A percentile compares a stretch with the other conserved stretches of the same genome.
These are phyloP conservation scores for Hystrix brachyura DNA, from an alignment of 2,113 vertebrate species.

Conservation along the genomic window DNA sequence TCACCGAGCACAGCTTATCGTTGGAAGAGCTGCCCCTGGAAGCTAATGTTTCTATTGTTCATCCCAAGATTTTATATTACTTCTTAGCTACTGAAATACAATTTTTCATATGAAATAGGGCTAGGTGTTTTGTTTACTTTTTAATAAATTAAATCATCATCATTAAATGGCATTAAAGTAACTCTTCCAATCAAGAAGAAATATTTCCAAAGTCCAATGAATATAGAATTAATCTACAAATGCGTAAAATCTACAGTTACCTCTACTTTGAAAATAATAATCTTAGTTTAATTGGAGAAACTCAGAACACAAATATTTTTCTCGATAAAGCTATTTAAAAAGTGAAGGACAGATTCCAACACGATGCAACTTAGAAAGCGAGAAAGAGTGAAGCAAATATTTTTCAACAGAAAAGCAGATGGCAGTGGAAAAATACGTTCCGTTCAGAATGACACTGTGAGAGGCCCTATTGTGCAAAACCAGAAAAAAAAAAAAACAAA, in stretches of 20 bases:
- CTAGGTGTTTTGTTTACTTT: neutral
- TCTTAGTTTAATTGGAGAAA: neutral
- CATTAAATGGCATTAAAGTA: slow-evolving; percentile 22
- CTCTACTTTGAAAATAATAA: neutral
- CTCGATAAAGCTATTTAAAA: slow-evolving; percentile 38
- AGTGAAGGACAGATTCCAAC: neutral
- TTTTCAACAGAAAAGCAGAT: neutral
- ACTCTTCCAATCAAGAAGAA: neutral
- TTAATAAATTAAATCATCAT: slow-evolving; percentile 33
- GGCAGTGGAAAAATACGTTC: neutral
- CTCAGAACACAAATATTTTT: neutral
- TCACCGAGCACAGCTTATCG: neutral
- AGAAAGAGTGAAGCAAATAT: neutral
- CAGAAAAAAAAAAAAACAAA: neutral
- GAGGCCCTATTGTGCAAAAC: neutral
- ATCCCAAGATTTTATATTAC: neutral
- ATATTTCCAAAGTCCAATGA: neutral
- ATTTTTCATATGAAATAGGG: neutral
- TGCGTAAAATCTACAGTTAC: neutral
- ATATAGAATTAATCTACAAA: neutral
- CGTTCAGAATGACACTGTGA: neutral
- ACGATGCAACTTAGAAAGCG: neutral
- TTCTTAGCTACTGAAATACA: neutral
- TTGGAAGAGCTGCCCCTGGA: neutral
- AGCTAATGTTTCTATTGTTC: slow-evolving; percentile 13